These are phyloP conservation scores for Bombycilla garrulus DNA, from an alignment of 2,113 vertebrate genomes.

Conservation along the genomic window DNA sequence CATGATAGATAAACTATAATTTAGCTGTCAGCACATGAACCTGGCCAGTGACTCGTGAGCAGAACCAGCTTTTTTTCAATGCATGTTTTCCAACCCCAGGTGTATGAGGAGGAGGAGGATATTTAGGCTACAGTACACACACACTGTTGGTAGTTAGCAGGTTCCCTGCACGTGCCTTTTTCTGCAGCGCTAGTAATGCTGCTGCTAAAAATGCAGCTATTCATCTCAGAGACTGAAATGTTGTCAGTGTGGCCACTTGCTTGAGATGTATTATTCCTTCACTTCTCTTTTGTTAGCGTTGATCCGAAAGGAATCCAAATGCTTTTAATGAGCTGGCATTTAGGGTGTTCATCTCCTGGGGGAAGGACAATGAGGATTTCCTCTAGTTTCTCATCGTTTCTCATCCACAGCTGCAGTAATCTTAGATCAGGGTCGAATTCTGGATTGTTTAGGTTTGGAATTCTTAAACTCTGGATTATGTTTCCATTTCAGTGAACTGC, in stretches of 20 bases:
- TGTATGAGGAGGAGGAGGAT: neutral
- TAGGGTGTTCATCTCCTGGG: neutral
- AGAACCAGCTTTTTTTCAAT: neutral
- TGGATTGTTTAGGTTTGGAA: neutral
- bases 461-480: neutral
- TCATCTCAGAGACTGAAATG: neutral
- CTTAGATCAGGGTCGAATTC: neutral
- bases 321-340: neutral
- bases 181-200: neutral
- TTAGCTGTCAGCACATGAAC: neutral
- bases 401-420: neutral
- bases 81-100: neutral
- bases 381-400: neutral
- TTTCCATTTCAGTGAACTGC: neutral
- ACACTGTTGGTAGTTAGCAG: neutral
- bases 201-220: neutral
- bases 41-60: neutral
- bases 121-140: neutral
- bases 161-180: neutral
- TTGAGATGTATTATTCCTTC: neutral
- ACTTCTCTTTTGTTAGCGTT: accelerated
- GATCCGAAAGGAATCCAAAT: neutral
- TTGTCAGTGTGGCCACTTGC: neutral
- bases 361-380: neutral
- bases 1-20: neutral